Conservation (phyloP, 2,113 vertebrate species). For the Ivindomyrus marchei region DNA sequence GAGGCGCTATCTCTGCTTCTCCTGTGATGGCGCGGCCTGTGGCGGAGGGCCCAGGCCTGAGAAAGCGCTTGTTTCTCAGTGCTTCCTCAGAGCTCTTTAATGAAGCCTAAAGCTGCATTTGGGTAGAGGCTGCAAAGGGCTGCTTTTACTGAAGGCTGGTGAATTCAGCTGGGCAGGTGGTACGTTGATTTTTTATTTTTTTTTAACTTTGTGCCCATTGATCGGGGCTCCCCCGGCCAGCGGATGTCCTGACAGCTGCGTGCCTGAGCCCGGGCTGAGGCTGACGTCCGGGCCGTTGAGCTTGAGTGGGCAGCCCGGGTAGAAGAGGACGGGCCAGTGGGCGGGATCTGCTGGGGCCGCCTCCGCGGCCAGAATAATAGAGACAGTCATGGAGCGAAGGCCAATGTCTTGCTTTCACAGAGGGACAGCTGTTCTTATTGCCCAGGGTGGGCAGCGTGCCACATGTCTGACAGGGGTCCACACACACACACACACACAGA, state of each 20-base stretch:
- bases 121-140: neutral
- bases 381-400: slow-evolving; percentile 51
- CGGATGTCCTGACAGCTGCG: neutral
- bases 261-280: neutral
- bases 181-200: neutral
- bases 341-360: slow-evolving; percentile 33
- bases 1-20: neutral
- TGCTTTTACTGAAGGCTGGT: neutral
- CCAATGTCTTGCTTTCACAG: slow-evolving; percentile 42
- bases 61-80: neutral
- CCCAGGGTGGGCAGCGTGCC: slow-evolving; percentile 38
- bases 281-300: neutral
- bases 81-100: neutral
- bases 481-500: neutral
- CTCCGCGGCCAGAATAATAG: slow-evolving; percentile 51
- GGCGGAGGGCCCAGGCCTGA: neutral
- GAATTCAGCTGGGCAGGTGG: neutral
- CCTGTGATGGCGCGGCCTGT: neutral
- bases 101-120: neutral
- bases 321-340: neutral
- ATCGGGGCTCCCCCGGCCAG: neutral
- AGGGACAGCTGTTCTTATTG: slow-evolving; percentile 58
- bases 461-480: slow-evolving; percentile 36
- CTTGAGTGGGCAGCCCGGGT: neutral
- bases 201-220: neutral